A percentile compares a stretch with the other conserved stretches of the same genome.
These are phyloP conservation scores for Siphlonurus alternatus DNA, from an alignment of 2,888 invertebrate genomes.

Conservation along the genomic window DNA sequence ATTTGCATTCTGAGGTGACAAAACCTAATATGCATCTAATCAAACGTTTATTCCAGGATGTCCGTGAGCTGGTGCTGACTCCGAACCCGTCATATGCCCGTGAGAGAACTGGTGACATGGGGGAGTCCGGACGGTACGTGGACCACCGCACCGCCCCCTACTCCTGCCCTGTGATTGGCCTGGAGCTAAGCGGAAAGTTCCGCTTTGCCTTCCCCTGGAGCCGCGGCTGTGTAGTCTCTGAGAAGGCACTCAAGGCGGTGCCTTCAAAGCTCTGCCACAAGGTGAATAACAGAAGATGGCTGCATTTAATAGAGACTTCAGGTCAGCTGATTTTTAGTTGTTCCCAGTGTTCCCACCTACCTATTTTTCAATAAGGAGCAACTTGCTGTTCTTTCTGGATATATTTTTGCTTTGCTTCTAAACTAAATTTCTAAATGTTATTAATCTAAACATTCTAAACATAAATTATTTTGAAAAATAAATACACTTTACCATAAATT, in stretches of 20 bases:
- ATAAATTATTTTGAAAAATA: too few species aligned
- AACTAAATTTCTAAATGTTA: too few species aligned
- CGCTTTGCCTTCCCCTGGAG: constrained; percentile 72
- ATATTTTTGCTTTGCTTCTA: too few species aligned
- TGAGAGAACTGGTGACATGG: constrained; percentile 47
- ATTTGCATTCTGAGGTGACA: too few species aligned
- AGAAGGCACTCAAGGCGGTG: constrained; percentile 81
- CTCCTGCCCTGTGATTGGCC: constrained; percentile 85
- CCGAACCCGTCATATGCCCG: constrained; percentile 60
- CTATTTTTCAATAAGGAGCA: background rate
- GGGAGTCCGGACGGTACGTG: constrained; percentile 47
- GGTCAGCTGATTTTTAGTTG: too few species aligned
- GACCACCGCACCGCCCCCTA: constrained; percentile 64
- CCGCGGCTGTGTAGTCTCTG: constrained; percentile 95
- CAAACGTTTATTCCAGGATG: constrained; percentile 60
- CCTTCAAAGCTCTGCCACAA: constrained; percentile 49
- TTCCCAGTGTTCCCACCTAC: too few species aligned
- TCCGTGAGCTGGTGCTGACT: constrained; percentile 70
- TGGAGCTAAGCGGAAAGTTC: constrained; percentile 92
- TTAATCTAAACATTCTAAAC: too few species aligned
- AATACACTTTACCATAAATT: too few species aligned
- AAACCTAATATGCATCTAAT: too few species aligned
- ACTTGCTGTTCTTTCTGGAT: too few species aligned
- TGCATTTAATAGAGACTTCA: too few species aligned
- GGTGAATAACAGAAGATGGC: too few species aligned